phyloP scores from a whole-genome alignment of 2,888 invertebrate species.

The Habroteleia sp. region DNA sequence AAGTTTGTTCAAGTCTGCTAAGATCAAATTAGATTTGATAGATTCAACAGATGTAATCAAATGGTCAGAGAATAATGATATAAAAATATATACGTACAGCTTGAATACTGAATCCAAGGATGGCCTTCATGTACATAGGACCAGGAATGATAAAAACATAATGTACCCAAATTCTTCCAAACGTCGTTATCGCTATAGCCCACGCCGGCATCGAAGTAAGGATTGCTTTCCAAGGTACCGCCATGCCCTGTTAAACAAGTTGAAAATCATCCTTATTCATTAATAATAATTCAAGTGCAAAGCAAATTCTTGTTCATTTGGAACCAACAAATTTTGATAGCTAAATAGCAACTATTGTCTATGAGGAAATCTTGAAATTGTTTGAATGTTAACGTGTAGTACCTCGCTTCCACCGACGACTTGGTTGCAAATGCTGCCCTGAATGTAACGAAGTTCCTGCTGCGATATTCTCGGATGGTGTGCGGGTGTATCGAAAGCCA shows the following conservation, averaged over 20 bases:
- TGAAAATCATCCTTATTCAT: not conserved
- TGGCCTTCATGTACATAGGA: conserved; percentile 87
- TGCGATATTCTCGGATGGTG: conserved; percentile 86
- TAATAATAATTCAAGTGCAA: too few relatives aligned
- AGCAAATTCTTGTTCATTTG: too few relatives aligned
- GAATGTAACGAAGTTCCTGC: conserved; percentile 85
- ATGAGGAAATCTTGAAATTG: too few relatives aligned
- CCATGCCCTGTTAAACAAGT: conserved; percentile 73
- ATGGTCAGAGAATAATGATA: too few relatives aligned
- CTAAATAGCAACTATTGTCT: too few relatives aligned
- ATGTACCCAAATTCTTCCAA: conserved; percentile 89
- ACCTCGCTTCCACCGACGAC: conserved; percentile 79
- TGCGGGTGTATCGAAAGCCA: conserved; percentile 86
- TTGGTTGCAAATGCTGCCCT: conserved; percentile 83
- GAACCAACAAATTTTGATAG: too few relatives aligned
- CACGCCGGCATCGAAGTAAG: conserved; percentile 85
- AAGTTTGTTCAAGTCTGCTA: too few relatives aligned
- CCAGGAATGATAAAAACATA: conserved; percentile 88
- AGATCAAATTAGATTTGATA: too few relatives aligned
- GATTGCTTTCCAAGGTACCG: conserved; percentile 86
- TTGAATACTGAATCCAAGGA: conserved; percentile 86
- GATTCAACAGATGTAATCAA: too few relatives aligned
- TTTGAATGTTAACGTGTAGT: too few relatives aligned
- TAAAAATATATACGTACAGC: too few relatives aligned
- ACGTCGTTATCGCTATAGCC: conserved; percentile 88